Evolutionary conservation across 2,888 invertebrate genomes (phyloP), one percentile per base, ranked within the genome.

Genomic region (Axea sp.): DNA sequence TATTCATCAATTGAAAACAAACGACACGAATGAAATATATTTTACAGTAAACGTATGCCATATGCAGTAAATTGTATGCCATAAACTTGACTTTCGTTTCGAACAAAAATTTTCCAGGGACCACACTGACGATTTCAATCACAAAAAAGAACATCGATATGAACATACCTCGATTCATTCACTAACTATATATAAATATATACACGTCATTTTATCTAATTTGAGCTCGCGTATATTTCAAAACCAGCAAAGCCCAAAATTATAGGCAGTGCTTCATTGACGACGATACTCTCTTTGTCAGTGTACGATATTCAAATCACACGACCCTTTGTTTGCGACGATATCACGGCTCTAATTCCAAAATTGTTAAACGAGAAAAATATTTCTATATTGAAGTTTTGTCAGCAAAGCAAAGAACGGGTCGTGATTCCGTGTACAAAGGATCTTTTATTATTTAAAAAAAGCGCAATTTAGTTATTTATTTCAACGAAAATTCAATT

Each of bases 121-220:
- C 15, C 47, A 33, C 35, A 24, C 49, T 28, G 47, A 60, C 26
- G 11, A 31, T 15, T 41, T 49, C 62, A 47, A 24, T 37, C 30
- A 17, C 14, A 39, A 19, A 49, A 37, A 39, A 37, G 37, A 51
- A 62, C 33, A 17, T 41, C 43, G 64, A 64, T 57, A 59, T 68
- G 67, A 49, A 68, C 67, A 57, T 26, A 49, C 59, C 35, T 11
- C 41, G 43, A 59, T 64, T 47, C 59, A 57, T 39, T 9, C 57
- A 28, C 28, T 67, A 49, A 55, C 41, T 59, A 45, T 59, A 51
- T 43, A 60, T 68, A 60, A 41, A 69, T 69, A 69, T 68, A 41
- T 59, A 67, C 59, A 68, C 15, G 30, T 49, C 14, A 53, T 49
- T 59, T 59, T 49, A 43, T 41, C 51, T 53, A 68, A 59, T 51